Conservation (phyloP, 2,113 vertebrate genomes). For the Xerus inauris region DNA sequence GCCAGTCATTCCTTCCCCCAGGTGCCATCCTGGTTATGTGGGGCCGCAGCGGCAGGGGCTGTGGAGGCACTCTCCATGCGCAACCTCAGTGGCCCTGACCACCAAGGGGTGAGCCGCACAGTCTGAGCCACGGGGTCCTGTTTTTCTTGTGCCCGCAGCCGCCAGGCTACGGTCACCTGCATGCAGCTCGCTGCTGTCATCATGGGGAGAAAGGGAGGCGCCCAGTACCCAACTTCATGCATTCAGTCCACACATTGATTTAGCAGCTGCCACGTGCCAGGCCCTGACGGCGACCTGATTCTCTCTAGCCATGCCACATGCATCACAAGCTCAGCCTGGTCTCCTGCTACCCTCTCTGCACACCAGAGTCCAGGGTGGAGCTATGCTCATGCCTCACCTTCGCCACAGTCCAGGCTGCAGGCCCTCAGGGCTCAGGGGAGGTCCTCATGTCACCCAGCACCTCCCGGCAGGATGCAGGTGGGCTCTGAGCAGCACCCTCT, state of each 20-base stretch:
- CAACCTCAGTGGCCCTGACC: neutral
- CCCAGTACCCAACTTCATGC: too few relatives aligned
- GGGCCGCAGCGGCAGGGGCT: neutral
- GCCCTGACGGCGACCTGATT: too few relatives aligned
- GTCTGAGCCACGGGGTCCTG: neutral
- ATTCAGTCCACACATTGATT: too few relatives aligned
- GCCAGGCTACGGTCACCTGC: neutral
- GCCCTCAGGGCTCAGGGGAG: too few relatives aligned
- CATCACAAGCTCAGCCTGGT: too few relatives aligned
- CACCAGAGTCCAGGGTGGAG: too few relatives aligned
- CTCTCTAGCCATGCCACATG: too few relatives aligned
- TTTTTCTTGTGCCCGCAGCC: neutral
- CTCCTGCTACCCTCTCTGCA: too few relatives aligned
- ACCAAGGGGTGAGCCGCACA: neutral
- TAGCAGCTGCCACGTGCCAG: too few relatives aligned
- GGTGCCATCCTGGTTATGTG: neutral
- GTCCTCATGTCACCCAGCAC: too few relatives aligned
- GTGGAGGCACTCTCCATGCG: neutral
- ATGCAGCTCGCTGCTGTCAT: neutral
- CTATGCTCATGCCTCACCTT: too few relatives aligned
- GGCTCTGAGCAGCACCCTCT: neutral
- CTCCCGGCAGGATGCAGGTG: accelerated
- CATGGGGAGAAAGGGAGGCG: neutral
- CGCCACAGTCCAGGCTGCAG: too few relatives aligned
- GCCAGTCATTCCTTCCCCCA: neutral